phyloP scores from a whole-genome alignment of 2,888 invertebrate genomes.

The Trypoxylon attenuatum region DNA sequence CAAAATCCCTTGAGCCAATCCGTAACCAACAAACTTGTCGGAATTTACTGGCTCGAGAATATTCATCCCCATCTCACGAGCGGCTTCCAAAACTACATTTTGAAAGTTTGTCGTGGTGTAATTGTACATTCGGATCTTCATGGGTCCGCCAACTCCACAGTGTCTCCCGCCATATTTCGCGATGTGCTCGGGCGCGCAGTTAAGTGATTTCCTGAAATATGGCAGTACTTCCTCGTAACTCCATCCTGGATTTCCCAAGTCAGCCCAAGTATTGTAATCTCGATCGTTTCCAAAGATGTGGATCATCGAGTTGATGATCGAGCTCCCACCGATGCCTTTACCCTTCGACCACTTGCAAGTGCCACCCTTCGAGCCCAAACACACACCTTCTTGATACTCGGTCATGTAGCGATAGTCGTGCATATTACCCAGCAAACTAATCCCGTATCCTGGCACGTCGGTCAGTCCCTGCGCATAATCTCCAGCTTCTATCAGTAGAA shows the following conservation, averaged over 20 bases:
- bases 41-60: conserved; percentile 71
- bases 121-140: conserved; percentile 74
- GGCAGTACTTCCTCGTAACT: conserved; percentile 75
- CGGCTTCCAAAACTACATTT: conserved; percentile 73
- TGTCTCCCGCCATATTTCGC: conserved; percentile 67
- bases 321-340: conserved; percentile 81
- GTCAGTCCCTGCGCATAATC: conserved; percentile 74
- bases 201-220: conserved; percentile 62
- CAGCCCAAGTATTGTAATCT: conserved; percentile 81
- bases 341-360: conserved; percentile 78
- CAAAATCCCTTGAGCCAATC: conserved; percentile 74
- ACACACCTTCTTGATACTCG: conserved; percentile 73
- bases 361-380: conserved; percentile 67
- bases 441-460: conserved; percentile 73
- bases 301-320: conserved; percentile 80
- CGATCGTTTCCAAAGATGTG: conserved; percentile 80
- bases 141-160: conserved; percentile 74
- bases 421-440: conserved; percentile 59
- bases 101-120: conserved; percentile 66
- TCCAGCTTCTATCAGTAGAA: conserved; percentile 77
- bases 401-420: conserved; percentile 76
- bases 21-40: conserved; percentile 75
- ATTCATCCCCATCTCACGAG: conserved; percentile 74
- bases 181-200: conserved; percentile 57
- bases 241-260: conserved; percentile 80